Conservation (phyloP, 2,113 vertebrate species). For the Ciconia boyciana region DNA sequence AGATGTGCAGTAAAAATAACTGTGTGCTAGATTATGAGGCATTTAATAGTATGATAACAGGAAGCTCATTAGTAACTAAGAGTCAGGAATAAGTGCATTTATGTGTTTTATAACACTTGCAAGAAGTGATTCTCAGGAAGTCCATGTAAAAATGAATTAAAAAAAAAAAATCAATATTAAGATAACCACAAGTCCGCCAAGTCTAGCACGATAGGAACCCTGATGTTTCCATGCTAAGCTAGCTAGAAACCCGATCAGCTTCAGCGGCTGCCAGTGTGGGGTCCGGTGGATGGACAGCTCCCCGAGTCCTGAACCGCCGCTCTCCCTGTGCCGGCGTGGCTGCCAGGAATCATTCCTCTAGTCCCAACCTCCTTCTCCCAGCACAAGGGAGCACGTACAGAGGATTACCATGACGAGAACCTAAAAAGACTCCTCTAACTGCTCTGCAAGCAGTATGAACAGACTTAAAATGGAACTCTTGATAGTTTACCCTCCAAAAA, state of each 20-base stretch:
- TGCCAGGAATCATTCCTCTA: neutral
- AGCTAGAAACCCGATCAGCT: fast-evolving
- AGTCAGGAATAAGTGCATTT: neutral
- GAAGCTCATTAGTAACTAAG: neutral
- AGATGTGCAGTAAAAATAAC: constrained; percentile 15
- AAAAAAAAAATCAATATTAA: neutral
- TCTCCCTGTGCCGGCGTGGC: fast-evolving
- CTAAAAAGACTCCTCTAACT: neutral
- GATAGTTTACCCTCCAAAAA: neutral
- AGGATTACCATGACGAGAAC: neutral
- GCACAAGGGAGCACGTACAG: neutral
- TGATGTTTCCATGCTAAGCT: neutral
- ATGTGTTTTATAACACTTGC: neutral
- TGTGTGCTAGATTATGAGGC: neutral
- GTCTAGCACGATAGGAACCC: fast-evolving
- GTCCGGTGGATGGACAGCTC: neutral
- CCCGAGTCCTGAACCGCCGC: neutral
- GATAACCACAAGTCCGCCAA: neutral
- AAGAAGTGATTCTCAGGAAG: neutral
- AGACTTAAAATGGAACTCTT: neutral
- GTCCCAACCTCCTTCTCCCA: neutral
- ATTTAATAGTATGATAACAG: neutral
- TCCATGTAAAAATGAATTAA: neutral
- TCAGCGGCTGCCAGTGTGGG: fast-evolving
- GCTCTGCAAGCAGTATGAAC: neutral